Conservation (phyloP, 2,888 invertebrate species). For the Melieria omissa region DNA sequence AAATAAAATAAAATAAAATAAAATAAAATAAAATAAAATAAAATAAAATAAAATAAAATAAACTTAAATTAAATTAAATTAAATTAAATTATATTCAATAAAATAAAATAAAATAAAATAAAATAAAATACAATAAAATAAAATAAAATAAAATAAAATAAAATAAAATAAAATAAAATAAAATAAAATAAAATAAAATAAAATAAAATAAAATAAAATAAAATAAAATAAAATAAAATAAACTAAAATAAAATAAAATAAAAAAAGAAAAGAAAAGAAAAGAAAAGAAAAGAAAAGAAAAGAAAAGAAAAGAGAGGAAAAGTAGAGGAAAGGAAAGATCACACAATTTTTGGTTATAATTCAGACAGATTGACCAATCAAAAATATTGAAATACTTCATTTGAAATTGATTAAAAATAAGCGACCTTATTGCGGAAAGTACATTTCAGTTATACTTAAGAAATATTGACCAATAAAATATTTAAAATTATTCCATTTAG, state of each 20-base stretch:
- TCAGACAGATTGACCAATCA: no score
- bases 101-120: not conserved
- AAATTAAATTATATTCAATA: no score
- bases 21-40: conserved; percentile 6
- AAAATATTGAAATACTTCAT: no score
- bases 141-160: not conserved
- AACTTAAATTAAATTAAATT: conserved; percentile 22
- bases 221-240: not conserved
- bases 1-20: not conserved
- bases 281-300: not conserved
- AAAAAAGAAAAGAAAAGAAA: not conserved
- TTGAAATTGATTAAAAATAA: no score
- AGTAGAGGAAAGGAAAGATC: not conserved
- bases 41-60: conserved; percentile 4
- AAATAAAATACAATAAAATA: no score
- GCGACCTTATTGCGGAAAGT: no score
- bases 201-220: not conserved
- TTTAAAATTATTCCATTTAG: no score
- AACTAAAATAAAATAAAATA: not conserved
- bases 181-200: not conserved
- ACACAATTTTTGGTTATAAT: no score
- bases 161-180: not conserved
- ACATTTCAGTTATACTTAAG: no score
- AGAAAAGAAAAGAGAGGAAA: not conserved
- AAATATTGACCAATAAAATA: no score